phyloP scores from a whole-genome alignment of 2,797 vertebrate genomes.

The Chaetodon trifasciatus region DNA sequence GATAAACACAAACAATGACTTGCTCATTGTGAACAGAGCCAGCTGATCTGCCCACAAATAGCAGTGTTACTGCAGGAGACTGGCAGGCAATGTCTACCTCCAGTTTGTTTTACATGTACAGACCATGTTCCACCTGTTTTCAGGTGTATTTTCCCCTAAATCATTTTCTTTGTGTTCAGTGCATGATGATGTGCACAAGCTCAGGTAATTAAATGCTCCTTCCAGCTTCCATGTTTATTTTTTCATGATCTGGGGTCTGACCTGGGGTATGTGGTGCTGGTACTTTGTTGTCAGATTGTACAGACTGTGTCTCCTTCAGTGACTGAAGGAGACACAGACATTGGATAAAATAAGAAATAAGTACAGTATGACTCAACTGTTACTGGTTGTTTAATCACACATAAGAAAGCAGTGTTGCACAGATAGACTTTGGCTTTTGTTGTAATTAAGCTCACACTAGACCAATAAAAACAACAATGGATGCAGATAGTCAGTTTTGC shows the following conservation, averaged over 20 bases:
- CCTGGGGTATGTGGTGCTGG: too few relatives aligned
- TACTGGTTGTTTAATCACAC: neutral
- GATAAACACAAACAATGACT: slow-evolving; percentile 19
- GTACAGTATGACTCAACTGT: neutral
- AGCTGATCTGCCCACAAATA: slow-evolving; percentile 1
- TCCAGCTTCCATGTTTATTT: neutral
- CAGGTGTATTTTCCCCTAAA: neutral
- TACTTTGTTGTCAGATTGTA: too few relatives aligned
- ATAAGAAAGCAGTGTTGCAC: neutral
- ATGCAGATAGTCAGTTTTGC: neutral
- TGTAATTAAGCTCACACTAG: neutral
- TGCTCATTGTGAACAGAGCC: slow-evolving; percentile 6
- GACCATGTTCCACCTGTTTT: neutral
- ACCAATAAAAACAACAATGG: neutral
- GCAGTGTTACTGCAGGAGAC: neutral
- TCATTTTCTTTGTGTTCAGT: neutral
- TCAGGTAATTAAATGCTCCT: neutral
- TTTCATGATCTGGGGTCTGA: too few relatives aligned
- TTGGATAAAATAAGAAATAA: neutral
- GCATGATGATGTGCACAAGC: neutral
- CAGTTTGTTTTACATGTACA: neutral
- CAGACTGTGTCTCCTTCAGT: neutral
- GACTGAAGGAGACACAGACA: neutral
- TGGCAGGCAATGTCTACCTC: neutral
- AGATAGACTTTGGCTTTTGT: neutral